Percentiles rank a stretch among this genome's conserved stretches.
phyloP scores from a whole-genome alignment of 2,797 vertebrate genomes.

The Halcyon badia region DNA sequence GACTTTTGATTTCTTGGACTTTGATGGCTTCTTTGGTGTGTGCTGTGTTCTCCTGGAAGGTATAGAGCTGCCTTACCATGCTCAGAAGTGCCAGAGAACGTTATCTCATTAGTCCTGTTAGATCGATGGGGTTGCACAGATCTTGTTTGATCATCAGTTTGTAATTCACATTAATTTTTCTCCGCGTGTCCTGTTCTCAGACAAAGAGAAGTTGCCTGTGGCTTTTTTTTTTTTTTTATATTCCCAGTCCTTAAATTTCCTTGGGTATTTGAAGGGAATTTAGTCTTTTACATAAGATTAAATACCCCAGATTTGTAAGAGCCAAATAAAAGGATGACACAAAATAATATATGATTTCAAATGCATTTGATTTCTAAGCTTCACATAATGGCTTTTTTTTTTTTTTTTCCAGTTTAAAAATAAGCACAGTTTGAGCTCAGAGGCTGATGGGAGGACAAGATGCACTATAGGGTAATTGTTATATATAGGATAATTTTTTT shows the following conservation, averaged over 20 bases:
- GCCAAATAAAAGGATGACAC: neutral
- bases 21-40: neutral
- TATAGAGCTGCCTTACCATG: fast-evolving
- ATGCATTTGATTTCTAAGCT: neutral
- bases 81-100: neutral
- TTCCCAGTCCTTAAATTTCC: neutral
- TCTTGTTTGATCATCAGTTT: neutral
- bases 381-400: neutral
- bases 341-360: neutral
- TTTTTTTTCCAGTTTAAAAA: neutral
- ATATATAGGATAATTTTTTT: neutral
- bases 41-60: neutral
- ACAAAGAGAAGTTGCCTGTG: neutral
- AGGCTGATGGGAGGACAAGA: neutral
- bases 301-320: neutral
- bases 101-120: neutral
- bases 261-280: neutral
- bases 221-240: neutral
- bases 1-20: neutral
- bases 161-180: neutral
- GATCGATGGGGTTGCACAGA: neutral
- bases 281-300: neutral
- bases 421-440: neutral
- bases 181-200: neutral
- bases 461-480: fast-evolving